Evolutionary conservation across 2,797 vertebrate species (phyloP).

Genomic region (Xenopus petersii): DNA sequence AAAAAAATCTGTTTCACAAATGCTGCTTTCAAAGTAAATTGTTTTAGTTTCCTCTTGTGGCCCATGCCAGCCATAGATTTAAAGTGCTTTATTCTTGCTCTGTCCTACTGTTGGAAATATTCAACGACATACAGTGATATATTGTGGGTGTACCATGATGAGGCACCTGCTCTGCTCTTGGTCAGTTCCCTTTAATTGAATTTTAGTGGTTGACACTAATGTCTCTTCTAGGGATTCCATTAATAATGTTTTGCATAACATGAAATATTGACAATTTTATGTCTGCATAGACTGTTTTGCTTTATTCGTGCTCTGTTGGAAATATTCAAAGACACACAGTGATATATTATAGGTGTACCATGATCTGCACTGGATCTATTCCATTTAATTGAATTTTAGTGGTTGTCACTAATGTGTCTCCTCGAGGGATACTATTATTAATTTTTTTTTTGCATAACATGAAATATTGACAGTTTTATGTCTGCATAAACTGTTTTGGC

Average conservation of each 20-base stretch:
- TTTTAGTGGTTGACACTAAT: constrained; percentile 31
- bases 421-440: constrained; percentile 29
- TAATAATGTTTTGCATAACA: constrained; percentile 32
- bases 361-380: constrained; percentile 8
- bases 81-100: constrained; percentile 11
- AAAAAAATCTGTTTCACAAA: constrained; percentile 48
- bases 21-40: constrained; percentile 48
- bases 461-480: constrained; percentile 35
- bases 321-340: background rate
- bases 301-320: constrained; percentile 1
- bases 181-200: constrained; percentile 36
- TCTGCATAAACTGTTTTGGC: constrained; percentile 21
- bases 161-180: constrained; percentile 5
- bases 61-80: constrained; percentile 28
- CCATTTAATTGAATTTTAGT: constrained; percentile 39
- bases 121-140: constrained; percentile 6
- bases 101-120: background rate
- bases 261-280: constrained; percentile 32
- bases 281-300: constrained; percentile 23
- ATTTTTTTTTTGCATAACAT: constrained; percentile 33
- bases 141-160: constrained; percentile 17
- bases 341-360: constrained; percentile 22
- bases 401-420: constrained; percentile 35
- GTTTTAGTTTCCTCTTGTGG: constrained; percentile 37
- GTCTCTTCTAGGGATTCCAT: constrained; percentile 35